These are phyloP conservation scores for Poicephalus meyeri DNA, from an alignment of 2,113 vertebrate species.

Conservation along the genomic window DNA sequence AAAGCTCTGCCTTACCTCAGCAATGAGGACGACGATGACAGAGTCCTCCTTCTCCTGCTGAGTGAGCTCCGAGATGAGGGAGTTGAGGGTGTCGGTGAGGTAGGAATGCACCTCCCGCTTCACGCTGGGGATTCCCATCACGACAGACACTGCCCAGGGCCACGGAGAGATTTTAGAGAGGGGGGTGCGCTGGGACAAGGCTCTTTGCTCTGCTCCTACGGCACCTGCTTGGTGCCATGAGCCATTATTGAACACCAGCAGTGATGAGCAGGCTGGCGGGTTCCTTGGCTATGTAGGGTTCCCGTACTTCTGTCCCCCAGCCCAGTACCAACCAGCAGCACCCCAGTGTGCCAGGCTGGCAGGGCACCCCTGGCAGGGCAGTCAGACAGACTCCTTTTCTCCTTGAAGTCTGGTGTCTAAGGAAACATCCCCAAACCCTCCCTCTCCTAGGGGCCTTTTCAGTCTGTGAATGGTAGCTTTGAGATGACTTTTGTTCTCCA, in stretches of 20 bases:
- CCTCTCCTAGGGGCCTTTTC: neutral
- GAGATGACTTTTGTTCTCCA: neutral
- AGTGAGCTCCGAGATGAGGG: constrained; percentile 94
- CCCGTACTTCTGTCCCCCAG: neutral
- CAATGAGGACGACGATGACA: constrained; percentile 95
- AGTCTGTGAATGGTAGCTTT: neutral
- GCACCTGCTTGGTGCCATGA: neutral
- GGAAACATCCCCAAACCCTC: neutral
- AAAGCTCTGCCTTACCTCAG: constrained; percentile 81
- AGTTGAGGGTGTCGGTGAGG: constrained; percentile 94
- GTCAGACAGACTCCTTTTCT: neutral
- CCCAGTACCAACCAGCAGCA: neutral
- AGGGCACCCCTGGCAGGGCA: neutral
- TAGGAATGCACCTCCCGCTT: constrained; percentile 96
- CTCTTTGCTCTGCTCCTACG: neutral
- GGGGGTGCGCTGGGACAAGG: neutral
- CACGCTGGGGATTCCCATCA: constrained; percentile 97
- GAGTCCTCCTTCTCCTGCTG: constrained; percentile 92
- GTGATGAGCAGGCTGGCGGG: neutral
- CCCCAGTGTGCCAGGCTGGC: neutral
- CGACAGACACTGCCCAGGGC: constrained; percentile 87
- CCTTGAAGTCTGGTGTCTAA: neutral
- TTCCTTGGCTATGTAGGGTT: neutral
- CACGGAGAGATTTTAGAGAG: constrained; percentile 41
- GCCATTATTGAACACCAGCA: neutral